A percentile compares a stretch with the other conserved stretches of the same genome.
Conservation (phyloP, 2,797 vertebrate species). For the Phoxinus dragarum region DNA sequence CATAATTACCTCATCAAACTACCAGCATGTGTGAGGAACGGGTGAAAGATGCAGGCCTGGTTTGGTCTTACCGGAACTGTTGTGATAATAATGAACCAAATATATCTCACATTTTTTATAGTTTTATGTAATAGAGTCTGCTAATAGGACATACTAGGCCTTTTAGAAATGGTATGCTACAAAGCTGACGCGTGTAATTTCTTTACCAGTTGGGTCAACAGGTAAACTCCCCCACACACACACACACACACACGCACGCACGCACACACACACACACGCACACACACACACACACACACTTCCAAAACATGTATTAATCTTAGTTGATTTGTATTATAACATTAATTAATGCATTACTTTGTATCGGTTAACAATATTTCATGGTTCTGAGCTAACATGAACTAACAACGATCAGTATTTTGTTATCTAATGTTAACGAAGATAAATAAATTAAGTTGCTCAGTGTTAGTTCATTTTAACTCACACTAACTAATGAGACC, state of each 20-base stretch:
- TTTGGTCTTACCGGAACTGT: background rate
- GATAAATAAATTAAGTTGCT: background rate
- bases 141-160: background rate
- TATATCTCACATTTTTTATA: background rate
- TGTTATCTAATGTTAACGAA: background rate
- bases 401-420: background rate
- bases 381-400: background rate
- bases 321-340: background rate
- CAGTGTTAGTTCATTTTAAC: background rate
- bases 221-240: background rate
- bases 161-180: background rate
- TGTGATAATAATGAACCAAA: background rate
- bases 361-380: background rate
- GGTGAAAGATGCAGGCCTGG: background rate
- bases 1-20: slow-evolving; percentile 52
- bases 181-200: background rate
- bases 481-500: background rate
- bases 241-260: background rate
- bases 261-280: no score
- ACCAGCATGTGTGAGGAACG: slow-evolving; percentile 10
- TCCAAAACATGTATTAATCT: background rate
- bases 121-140: background rate
- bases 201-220: background rate
- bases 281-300: background rate
- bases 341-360: background rate